Evolutionary conservation across 1,140 invertebrate species (phyloP).

Genomic region (Copidosoma floridanum): DNA sequence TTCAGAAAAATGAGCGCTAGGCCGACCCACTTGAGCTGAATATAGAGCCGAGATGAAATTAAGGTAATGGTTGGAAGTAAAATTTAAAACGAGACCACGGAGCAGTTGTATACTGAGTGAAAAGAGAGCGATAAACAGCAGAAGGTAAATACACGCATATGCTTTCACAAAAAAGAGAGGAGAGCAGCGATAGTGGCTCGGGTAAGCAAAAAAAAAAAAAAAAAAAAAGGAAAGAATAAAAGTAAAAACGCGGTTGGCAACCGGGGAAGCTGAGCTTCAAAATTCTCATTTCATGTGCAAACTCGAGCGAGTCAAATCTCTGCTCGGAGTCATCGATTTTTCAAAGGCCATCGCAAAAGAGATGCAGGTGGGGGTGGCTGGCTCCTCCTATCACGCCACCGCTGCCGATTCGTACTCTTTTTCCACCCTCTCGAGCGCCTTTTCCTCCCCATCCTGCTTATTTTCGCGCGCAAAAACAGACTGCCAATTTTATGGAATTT

Average conservation of each 20-base stretch:
- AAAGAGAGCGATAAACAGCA: not conserved
- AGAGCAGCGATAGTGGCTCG: constrained; percentile 19
- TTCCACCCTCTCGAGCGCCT: constrained; percentile 19
- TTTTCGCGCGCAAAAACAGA: not conserved
- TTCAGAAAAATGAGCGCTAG: no score
- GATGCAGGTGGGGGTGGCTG: no score
- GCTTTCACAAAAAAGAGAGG: no score
- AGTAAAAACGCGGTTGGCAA: no score
- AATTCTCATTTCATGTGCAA: constrained; percentile 43
- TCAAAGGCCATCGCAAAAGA: constrained; percentile 36
- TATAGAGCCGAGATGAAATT: no score
- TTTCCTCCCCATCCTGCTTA: constrained; percentile 2
- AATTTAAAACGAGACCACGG: constrained; percentile 38
- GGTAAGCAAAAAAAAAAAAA: constrained; percentile 1
- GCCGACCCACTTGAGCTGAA: no score
- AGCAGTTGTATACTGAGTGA: not conserved
- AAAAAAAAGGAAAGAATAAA: not conserved
- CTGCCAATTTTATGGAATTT: constrained; percentile 12
- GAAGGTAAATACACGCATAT: no score
- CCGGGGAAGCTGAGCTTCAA: no score
- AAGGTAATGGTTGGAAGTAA: constrained; percentile 33
- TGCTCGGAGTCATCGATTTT: constrained; percentile 43
- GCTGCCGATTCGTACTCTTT: constrained; percentile 24
- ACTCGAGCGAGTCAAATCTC: constrained; percentile 35
- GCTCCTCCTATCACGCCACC: constrained; percentile 27